A percentile compares a stretch with the other conserved stretches of the same genome.
Conservation (phyloP, 2,888 invertebrate species). For the Globia sparganii region DNA sequence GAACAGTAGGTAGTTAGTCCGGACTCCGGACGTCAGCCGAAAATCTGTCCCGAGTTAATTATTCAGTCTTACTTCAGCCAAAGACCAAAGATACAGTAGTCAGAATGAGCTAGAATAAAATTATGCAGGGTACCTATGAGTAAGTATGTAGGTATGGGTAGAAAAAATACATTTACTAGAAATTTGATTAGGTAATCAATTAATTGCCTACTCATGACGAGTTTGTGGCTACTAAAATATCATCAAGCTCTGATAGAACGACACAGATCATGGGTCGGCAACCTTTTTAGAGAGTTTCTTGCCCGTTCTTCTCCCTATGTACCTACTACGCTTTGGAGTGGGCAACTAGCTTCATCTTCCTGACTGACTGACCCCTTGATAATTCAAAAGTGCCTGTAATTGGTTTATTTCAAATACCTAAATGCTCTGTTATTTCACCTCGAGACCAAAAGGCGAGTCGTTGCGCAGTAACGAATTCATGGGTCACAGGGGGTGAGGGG, state of each 20-base stretch:
- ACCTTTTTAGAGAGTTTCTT: neutral
- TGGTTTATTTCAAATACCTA: no score
- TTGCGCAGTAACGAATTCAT: no score
- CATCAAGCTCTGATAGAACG: neutral
- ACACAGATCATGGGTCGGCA: neutral
- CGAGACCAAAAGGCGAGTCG: no score
- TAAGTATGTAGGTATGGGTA: neutral
- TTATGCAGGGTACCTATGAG: neutral
- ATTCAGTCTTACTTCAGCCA: neutral
- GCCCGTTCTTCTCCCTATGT: no score
- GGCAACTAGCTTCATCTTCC: no score
- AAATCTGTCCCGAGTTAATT: constrained; percentile 2
- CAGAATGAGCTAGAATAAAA: neutral
- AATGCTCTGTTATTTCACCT: no score
- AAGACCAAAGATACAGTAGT: neutral
- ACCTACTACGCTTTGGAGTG: no score
- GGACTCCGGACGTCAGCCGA: neutral
- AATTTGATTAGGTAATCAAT: neutral
- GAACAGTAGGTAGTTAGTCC: neutral
- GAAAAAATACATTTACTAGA: neutral
- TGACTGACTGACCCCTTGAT: no score
- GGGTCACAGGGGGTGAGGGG: no score
- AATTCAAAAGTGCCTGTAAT: no score
- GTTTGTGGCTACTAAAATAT: neutral
- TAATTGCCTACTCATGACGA: neutral